Evolutionary conservation across 2,113 vertebrate genomes (phyloP).

Genomic region (Circaetus cinerascens): DNA sequence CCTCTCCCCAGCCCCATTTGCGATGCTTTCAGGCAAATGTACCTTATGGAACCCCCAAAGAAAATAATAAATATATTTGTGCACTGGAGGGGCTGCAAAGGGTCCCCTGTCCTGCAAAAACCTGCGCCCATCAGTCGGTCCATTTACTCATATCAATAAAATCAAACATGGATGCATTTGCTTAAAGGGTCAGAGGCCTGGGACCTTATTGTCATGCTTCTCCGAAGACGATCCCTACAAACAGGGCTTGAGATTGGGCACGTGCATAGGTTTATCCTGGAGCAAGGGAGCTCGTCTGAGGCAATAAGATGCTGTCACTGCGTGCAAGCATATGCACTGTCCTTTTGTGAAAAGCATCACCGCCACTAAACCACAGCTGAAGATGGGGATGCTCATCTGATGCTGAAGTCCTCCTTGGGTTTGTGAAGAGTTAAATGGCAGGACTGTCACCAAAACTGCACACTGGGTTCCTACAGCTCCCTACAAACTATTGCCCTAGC

Average conservation of each 20-base stretch:
- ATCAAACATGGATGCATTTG: not conserved
- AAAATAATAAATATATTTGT: not conserved
- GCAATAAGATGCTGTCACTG: not conserved
- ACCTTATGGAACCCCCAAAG: not conserved
- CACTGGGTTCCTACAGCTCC: not conserved
- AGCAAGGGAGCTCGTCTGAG: not conserved
- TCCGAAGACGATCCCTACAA: not conserved
- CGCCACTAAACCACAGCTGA: accelerated
- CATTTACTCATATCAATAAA: accelerated
- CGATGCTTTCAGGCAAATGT: not conserved
- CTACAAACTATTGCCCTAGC: not conserved
- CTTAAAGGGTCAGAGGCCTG: not conserved
- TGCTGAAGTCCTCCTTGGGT: not conserved
- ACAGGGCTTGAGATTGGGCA: not conserved
- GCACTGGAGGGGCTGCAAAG: not conserved
- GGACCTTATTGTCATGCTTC: not conserved
- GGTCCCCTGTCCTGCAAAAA: not conserved
- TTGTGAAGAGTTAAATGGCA: not conserved
- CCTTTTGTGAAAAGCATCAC: not conserved
- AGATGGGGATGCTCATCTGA: accelerated
- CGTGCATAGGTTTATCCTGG: accelerated
- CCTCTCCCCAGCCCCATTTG: not conserved
- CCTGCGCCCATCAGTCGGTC: accelerated
- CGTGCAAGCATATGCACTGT: accelerated
- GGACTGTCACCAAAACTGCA: not conserved